These are phyloP conservation scores for Saiga tatarica DNA, from an alignment of 2,113 vertebrate genomes.

Conservation along the genomic window DNA sequence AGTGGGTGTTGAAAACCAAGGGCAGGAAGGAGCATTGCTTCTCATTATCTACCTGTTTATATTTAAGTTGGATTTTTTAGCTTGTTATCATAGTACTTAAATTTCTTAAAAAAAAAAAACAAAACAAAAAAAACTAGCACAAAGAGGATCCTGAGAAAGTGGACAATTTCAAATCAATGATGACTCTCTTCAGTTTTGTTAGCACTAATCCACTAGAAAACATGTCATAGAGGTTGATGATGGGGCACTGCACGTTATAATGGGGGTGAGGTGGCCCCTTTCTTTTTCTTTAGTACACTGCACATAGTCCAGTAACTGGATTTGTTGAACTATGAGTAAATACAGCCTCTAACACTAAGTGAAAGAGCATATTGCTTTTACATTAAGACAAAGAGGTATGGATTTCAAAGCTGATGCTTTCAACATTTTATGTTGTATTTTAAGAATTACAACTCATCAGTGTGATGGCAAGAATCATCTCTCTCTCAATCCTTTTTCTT, in stretches of 20 bases:
- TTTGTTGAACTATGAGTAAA: constrained; percentile 6
- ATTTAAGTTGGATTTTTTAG: not conserved
- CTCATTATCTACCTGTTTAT: not conserved
- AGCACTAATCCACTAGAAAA: not conserved
- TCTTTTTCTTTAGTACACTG: not conserved
- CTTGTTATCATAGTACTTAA: not conserved
- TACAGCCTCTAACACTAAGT: not conserved
- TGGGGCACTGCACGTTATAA: not conserved
- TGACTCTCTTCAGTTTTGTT: not conserved
- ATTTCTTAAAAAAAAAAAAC: not conserved
- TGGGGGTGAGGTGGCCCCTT: not conserved
- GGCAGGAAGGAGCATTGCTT: not conserved
- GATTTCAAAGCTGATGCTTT: not conserved
- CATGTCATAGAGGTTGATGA: not conserved
- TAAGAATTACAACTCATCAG: not conserved
- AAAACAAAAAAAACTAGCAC: not conserved
- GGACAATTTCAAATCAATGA: not conserved
- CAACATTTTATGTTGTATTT: not conserved
- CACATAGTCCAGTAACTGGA: not conserved
- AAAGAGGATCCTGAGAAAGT: not conserved
- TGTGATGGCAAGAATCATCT: not conserved
- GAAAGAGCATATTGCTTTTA: not conserved
- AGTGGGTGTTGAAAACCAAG: not conserved
- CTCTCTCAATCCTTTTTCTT: not conserved
- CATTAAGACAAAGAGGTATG: not conserved